Evolutionary conservation across 2,797 vertebrate species (phyloP), one percentile per base, ranked within the genome.

Genomic region (Scomberomorus guttatus): DNA sequence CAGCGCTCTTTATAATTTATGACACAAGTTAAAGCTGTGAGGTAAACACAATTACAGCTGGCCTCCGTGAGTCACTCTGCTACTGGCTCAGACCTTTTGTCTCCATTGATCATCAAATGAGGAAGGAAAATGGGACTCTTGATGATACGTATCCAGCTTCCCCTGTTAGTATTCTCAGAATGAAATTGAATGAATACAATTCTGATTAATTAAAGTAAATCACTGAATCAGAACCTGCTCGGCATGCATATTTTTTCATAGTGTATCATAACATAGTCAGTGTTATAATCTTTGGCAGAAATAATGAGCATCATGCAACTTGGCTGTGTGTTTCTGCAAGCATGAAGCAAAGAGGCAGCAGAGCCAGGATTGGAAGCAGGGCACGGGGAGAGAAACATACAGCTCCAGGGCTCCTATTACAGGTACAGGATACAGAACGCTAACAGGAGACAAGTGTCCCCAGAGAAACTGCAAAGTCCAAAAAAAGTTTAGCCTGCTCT

Each of bases 1-100:
- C 46, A 70, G 54, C 24, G 51, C 55, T 56, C 64, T 90, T 76
- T 80, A 86, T 88, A 79, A 87, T 89, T 87, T 78, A 87, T 84
- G 78, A 83, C 27, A 69, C 39, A 69, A 84, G 70, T 72, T 67
- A 80, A 88, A 81, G 62, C 80, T 81, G 60, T 55, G 44, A 87
- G 75, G 79, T 82, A 81, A 84, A 87, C 72, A 82, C 69, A 83
- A 90, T 88, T 82, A 87, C 66, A 73, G 27, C 32, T 13, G 37
- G 54, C 64, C 60, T 55, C 56, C 2, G n/a, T 50, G 74, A 91
- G 73, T 81, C 74, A 74, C 64, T 66, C 66, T 81, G 64, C 74
- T 74, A 81, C 67, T 77, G 59, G 70, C 55, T 55, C 60, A 61
- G 25, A 78, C 29, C 67, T 73, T 80, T 80, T 64, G 71, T 72